Evolutionary conservation across 2,888 invertebrate species (phyloP).

Genomic region (Chrysolina haemoptera): DNA sequence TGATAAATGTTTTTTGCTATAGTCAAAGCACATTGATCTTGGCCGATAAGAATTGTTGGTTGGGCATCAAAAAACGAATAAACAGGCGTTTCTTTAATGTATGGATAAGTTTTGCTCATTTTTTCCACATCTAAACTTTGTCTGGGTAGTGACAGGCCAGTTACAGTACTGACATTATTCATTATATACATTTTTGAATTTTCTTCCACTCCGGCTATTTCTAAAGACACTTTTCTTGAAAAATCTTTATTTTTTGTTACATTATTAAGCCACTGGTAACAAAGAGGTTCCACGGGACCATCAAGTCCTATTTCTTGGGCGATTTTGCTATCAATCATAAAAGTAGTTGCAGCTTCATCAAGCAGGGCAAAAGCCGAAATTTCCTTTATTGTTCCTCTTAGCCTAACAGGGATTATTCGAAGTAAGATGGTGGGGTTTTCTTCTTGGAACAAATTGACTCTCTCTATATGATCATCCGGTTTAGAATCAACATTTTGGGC

Average conservation of each 20-base stretch:
- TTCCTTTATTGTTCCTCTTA: too few species aligned
- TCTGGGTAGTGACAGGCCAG: background rate
- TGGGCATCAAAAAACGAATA: background rate
- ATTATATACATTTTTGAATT: background rate
- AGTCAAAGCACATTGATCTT: constrained; percentile 7
- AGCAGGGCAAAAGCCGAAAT: too few species aligned
- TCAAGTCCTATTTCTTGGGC: too few species aligned
- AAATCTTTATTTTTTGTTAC: background rate
- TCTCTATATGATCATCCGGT: too few species aligned
- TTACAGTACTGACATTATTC: background rate
- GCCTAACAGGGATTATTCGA: too few species aligned
- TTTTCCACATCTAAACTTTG: constrained; percentile 1
- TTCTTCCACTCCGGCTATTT: background rate
- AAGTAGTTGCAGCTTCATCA: too few species aligned
- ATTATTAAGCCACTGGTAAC: background rate
- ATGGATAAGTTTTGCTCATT: constrained; percentile 1
- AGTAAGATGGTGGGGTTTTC: too few species aligned
- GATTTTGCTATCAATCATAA: too few species aligned
- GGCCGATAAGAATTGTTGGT: constrained; percentile 6
- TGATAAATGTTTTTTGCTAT: background rate
- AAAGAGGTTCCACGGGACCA: background rate
- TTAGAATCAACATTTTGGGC: too few species aligned
- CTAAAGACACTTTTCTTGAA: background rate
- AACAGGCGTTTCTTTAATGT: background rate
- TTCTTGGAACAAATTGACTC: too few species aligned